A percentile compares a stretch with the other conserved stretches of the same genome.
These are phyloP conservation scores for Chondrosia reniformis DNA, from an alignment of 37 sponge, comb jelly and placozoan species.

Conservation along the genomic window DNA sequence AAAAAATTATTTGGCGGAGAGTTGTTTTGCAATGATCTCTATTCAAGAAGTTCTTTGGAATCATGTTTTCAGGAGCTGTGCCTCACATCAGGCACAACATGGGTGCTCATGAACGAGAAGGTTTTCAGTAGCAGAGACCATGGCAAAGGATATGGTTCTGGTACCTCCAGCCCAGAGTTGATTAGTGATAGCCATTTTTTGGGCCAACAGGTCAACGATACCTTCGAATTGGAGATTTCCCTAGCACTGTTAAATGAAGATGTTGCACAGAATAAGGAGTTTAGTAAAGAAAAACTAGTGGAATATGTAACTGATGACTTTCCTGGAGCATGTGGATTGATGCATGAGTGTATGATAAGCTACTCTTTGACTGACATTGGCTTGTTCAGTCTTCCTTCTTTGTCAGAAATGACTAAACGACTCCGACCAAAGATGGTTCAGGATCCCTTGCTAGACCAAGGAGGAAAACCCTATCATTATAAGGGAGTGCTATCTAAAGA, in stretches of 20 bases:
- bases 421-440: slow-evolving; percentile 68
- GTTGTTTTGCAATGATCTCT: no score
- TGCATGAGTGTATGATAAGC: slow-evolving; percentile 32
- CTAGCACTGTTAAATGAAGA: background rate
- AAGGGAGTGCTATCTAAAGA: background rate
- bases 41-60: no score
- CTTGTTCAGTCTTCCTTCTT: slow-evolving; percentile 24
- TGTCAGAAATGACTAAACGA: slow-evolving; percentile 22
- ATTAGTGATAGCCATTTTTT: no score
- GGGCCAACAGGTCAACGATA: background rate
- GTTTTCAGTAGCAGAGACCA: background rate
- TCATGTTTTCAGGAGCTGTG: no score
- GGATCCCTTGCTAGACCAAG: slow-evolving; percentile 57
- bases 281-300: no score
- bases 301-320: no score
- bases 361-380: slow-evolving; percentile 19
- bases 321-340: no score
- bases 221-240: slow-evolving; percentile 4
- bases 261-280: no score
- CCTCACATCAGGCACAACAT: no score
- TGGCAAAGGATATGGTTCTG: background rate
- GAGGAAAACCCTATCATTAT: slow-evolving; percentile 33
- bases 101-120: background rate
- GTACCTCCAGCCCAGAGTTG: slow-evolving; percentile 7
- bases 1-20: no score